These are phyloP conservation scores for Drosophila setosimentum DNA, from an alignment of 2,888 invertebrate species.

Conservation along the genomic window DNA sequence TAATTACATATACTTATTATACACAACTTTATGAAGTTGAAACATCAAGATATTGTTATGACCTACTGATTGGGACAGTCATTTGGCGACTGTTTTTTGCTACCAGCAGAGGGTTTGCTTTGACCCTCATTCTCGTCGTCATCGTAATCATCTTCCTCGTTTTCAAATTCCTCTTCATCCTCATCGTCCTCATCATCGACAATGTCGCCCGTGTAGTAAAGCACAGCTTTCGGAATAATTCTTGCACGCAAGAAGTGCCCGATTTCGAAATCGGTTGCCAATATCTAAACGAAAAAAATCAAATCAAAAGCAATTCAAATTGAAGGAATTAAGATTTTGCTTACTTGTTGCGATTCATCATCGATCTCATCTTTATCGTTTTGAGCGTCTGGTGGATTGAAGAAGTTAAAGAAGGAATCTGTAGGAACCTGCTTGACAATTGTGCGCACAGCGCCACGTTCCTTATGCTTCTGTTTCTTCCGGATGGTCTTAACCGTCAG, in stretches of 20 bases:
- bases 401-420: slow-evolving; percentile 99
- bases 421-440: slow-evolving; percentile 97
- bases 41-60: slow-evolving; percentile 26
- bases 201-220: slow-evolving; percentile 97
- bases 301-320: not conserved
- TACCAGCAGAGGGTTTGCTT: slow-evolving; percentile 68
- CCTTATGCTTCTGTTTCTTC: slow-evolving; percentile 99
- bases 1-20: slow-evolving; percentile 58
- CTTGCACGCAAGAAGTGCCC: slow-evolving; percentile 99
- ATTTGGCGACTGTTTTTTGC: slow-evolving; percentile 85
- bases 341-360: slow-evolving; percentile 91
- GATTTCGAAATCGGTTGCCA: slow-evolving; percentile 98
- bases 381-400: slow-evolving; percentile 95
- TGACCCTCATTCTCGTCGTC: slow-evolving; percentile 89
- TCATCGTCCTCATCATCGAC: slow-evolving; percentile 92
- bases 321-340: not conserved
- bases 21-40: slow-evolving; percentile 41
- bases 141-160: slow-evolving; percentile 86
- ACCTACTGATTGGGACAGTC: slow-evolving; percentile 91
- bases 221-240: slow-evolving; percentile 97
- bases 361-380: slow-evolving; percentile 94
- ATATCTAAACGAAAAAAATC: slow-evolving; percentile 84
- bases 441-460: slow-evolving; percentile 96
- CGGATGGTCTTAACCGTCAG: slow-evolving; percentile 98
- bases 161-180: slow-evolving; percentile 87